Conservation (phyloP, 1,140 invertebrate species). For the Mizuhopecten yessoensis region DNA sequence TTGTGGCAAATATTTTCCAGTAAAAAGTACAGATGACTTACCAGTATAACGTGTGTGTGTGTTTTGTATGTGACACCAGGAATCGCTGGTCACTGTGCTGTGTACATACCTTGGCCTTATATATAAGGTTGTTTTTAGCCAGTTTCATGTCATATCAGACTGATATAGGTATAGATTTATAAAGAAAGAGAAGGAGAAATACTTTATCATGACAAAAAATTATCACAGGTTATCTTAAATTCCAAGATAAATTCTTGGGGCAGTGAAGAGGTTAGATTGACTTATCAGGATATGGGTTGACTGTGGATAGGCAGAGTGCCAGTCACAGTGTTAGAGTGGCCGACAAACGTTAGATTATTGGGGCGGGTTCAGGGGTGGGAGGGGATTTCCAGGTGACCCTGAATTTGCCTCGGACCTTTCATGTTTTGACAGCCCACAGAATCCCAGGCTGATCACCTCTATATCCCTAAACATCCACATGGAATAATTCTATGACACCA, state of each 20-base stretch:
- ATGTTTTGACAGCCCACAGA: neutral
- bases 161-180: neutral
- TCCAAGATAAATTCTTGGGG: too few species aligned
- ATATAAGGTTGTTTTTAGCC: neutral
- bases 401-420: too few species aligned
- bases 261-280: neutral
- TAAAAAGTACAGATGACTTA: neutral
- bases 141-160: neutral
- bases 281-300: neutral
- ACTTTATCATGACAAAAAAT: conserved; percentile 21
- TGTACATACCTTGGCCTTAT: too few species aligned
- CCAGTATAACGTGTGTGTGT: too few species aligned
- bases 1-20: neutral
- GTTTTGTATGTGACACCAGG: too few species aligned
- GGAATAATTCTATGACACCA: too few species aligned
- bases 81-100: too few species aligned
- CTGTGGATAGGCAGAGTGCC: neutral
- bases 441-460: too few species aligned
- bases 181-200: neutral
- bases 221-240: conserved; percentile 15
- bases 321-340: neutral
- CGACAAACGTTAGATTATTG: too few species aligned
- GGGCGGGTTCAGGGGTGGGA: too few species aligned
- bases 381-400: too few species aligned
- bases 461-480: too few species aligned